Evolutionary conservation across 2,888 invertebrate genomes (phyloP), one percentile per base, ranked within the genome.

Genomic region (Agrochola lota): DNA sequence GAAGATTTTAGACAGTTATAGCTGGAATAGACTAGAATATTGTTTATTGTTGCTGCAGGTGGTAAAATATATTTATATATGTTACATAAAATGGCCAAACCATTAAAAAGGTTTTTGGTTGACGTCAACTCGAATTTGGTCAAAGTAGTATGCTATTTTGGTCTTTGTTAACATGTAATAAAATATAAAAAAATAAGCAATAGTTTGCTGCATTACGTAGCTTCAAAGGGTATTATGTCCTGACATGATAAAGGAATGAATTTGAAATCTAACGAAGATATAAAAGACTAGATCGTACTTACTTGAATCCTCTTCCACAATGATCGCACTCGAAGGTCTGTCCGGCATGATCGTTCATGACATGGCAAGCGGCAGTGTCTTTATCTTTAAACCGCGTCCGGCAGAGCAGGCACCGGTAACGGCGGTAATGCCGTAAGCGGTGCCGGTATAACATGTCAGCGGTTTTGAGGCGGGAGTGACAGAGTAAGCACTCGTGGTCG

Each of bases 351-450:
- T 90, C 88, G 30, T 84, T 88, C 91, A 93, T 93, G 55, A 94
- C 90, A 83, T 93, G 93, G 43, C 92, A 90, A 5, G 92, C 91
- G 0, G 92, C 93, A 0, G 91, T 90, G 57, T 94, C 94, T 81
- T 91, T 91, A 71, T 93, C 94, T 62, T 90, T 89, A 83, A 90
- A 89, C 60, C 87, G 81, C 12, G 80, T 80, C 35, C 80, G 73
- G 85, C 93, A 93, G 7, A 91, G 74, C 57, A 86, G 76, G 85
- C 93, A 93, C 20, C 93, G 91, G 87, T 93, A 93, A 4, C 93
- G 91, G 1, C 94, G 91, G 88, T 89, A 93, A 79, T 93, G 93
- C 0, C 93, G 93, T 69, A 93, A 73, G 12, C 87, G 86, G 81
- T 93, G 93, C 11, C 89, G 88, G 87, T 94, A 92, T 26, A 93